These are phyloP conservation scores for Anoplophora glabripennis DNA, from an alignment of 1,140 invertebrate genomes.

Conservation along the genomic window DNA sequence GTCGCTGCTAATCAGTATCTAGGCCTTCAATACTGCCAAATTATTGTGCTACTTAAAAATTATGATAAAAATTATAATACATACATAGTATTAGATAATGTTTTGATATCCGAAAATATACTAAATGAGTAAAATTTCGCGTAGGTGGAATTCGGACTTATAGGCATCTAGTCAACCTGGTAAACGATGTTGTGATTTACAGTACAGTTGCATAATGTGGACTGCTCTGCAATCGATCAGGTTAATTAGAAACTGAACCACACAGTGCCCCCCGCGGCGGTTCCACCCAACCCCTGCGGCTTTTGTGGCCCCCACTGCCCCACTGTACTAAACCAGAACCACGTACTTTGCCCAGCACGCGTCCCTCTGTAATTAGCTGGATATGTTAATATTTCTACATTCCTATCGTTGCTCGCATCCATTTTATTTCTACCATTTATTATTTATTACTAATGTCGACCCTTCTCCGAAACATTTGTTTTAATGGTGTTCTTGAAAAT, in stretches of 20 bases:
- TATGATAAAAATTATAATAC: too few relatives aligned
- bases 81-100: too few relatives aligned
- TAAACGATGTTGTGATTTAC: slow-evolving; percentile 31
- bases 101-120: too few relatives aligned
- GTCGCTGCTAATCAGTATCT: too few relatives aligned
- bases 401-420: slow-evolving; percentile 14
- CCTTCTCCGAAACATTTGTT: too few relatives aligned
- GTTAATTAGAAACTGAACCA: slow-evolving; percentile 34
- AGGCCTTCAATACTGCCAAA: too few relatives aligned
- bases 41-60: too few relatives aligned
- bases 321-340: neutral
- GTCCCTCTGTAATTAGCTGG: slow-evolving; percentile 26
- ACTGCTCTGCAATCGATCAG: slow-evolving; percentile 32
- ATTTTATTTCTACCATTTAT: too few relatives aligned
- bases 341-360: slow-evolving; percentile 16
- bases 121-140: too few relatives aligned
- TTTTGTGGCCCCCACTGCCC: slow-evolving; percentile 19
- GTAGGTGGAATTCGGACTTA: too few relatives aligned
- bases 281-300: slow-evolving; percentile 24
- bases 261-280: slow-evolving; percentile 23
- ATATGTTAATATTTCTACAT: slow-evolving; percentile 30
- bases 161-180: neutral
- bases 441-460: too few relatives aligned
- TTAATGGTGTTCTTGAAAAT: too few relatives aligned
- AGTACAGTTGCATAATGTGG: slow-evolving; percentile 30